Conservation (phyloP, 1,140 invertebrate genomes). For the Sipha flava region DNA sequence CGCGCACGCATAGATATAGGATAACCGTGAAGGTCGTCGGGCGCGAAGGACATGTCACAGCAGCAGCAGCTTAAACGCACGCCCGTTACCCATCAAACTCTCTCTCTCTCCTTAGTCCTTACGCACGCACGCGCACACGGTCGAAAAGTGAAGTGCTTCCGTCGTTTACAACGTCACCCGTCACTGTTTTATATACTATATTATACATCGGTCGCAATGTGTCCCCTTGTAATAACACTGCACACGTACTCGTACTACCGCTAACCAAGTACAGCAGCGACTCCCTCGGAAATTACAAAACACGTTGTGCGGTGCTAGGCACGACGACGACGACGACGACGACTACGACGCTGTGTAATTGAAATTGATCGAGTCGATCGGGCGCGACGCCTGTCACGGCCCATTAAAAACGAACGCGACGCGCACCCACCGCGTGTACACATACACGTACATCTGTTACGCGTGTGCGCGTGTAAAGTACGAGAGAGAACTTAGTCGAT, state of each 20-base stretch:
- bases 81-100: not conserved
- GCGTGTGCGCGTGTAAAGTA: not conserved
- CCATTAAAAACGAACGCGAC: not conserved
- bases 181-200: no score
- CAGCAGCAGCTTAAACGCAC: not conserved
- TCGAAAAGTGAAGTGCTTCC: not conserved
- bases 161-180: not conserved
- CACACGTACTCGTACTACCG: no score
- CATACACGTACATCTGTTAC: not conserved
- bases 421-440: no score
- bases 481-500: constrained; percentile 1
- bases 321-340: not conserved
- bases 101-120: not conserved
- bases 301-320: constrained; percentile 11
- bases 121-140: not conserved
- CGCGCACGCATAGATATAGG: not conserved
- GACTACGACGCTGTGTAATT: constrained; percentile 21
- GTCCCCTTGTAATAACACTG: not conserved
- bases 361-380: constrained; percentile 28
- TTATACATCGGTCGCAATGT: no score
- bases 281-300: not conserved
- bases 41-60: not conserved
- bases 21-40: not conserved
- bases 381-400: constrained; percentile 30
- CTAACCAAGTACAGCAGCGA: not conserved